Base-by-base conservation (phyloP, 1,140 invertebrate genomes). In the Drosophila leontia region DNA sequence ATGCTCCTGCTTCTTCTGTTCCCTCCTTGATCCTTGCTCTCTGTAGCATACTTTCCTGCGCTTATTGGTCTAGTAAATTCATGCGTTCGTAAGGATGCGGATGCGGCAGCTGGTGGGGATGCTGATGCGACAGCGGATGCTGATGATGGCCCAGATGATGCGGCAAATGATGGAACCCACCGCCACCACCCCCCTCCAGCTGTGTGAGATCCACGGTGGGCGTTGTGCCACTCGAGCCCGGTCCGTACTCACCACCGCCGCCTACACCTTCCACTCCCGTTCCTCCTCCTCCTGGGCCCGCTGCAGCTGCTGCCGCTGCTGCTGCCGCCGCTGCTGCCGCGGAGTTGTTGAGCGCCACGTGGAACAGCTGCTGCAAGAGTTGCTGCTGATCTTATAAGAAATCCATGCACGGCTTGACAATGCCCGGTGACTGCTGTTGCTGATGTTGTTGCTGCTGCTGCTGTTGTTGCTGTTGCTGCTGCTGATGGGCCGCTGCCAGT, bases 341-440 rank as follows among this genome's bases (percentile, higher is more conserved):
- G 29, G 88, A 91, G 68, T 91, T 88, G 63, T 92, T 92, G 15
- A 92, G 74, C 39, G 91, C 91, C 78, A 92, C 91, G 74, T 92
- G 91, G 44, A 92, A 92, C 71, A 92, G 91, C 78, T 92, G 91
- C 79, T 92, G 87, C 85, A 92, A 77, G 57, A 92, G 78, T 70
- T 92, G 91, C 82, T 92, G 91, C 80, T 92, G 91, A 91, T 92
- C 92, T 93, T 92, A 93, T 93, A 93, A 93, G 75, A 91, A 93
- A 48, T 93, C 92, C 76, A 93, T 93, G 71, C 92, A 93, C 19
- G 92, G 92, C 59, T 93, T 93, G 11, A 92, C 88, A n/a, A 92
- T 81, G 71, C 78, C 86, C 62, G 86, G 77, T 67, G 92, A 87
- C 51, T 91, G 82, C n/a, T 92, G 86, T 9, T 91, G 90, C 1